These are phyloP conservation scores for Drosophila melanica DNA, from an alignment of 1,140 invertebrate species.

Conservation along the genomic window DNA sequence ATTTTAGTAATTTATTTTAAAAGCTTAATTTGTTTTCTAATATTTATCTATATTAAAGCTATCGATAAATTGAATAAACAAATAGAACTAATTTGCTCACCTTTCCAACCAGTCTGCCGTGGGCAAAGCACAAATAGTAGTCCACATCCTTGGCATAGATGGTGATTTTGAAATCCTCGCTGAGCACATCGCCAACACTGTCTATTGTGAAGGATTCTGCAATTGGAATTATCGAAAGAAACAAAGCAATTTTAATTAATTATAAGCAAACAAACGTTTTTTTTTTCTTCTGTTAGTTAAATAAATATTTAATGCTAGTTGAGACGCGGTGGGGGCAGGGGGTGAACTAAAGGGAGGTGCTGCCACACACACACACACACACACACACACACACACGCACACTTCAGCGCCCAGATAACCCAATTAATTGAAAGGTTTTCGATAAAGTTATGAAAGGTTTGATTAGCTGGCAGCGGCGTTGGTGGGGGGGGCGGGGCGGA, in stretches of 20 bases:
- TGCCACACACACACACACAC: not conserved
- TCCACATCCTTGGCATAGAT: conserved; percentile 75
- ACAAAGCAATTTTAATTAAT: conserved; percentile 67
- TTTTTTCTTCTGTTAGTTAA: conserved; percentile 28
- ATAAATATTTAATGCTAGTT: conserved; percentile 62
- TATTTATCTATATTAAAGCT: too few species aligned
- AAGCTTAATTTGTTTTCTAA: too few species aligned
- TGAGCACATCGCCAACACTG: conserved; percentile 70
- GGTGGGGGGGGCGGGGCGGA: not conserved
- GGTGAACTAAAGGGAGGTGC: not conserved
- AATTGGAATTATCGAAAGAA: conserved; percentile 24
- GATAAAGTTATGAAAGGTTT: conserved; percentile 78
- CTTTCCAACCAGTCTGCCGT: conserved; percentile 78
- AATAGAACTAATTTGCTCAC: conserved; percentile 43
- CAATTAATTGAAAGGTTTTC: conserved; percentile 81
- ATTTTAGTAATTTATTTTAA: too few species aligned
- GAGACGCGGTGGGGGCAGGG: not conserved
- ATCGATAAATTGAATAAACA: too few species aligned
- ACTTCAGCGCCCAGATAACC: conserved; percentile 71
- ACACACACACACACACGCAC: conserved; percentile 9
- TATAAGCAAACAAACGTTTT: conserved; percentile 56
- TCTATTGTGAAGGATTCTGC: conserved; percentile 74
- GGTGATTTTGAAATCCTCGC: conserved; percentile 71
- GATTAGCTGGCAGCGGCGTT: conserved; percentile 50
- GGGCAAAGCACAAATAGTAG: conserved; percentile 73